Evolutionary conservation across 1,140 invertebrate species (phyloP), one percentile per base, ranked within the genome.

Genomic region (Drosophila guanche): DNA sequence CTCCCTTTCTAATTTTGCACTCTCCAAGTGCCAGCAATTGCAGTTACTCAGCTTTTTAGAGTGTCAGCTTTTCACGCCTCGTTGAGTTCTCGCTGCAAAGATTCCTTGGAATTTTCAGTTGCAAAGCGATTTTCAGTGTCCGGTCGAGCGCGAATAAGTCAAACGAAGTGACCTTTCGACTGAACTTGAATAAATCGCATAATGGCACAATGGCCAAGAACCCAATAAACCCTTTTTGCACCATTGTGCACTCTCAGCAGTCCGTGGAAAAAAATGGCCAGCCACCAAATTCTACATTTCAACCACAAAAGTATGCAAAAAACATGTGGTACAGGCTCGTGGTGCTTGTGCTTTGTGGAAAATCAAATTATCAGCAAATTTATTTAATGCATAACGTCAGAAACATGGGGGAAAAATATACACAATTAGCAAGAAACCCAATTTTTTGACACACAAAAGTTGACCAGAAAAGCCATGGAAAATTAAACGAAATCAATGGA

Each of bases 341-440:
- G 16, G 16, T 20, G 16, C 16, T 20, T 20, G 33, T 10, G 10
- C 10, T 51, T 56, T 68, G 66, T 27, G 66, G 51, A 56, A 69
- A 69, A 76, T 42, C 52, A 72, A 72, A 68, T 78, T 58, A 73
- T 78, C 52, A 51, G 48, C 54, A 79, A 68, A 54, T 67, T 57
- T 53, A 63, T 50, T 76, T 46, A 61, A 76, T 68, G 63, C 62
- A 51, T 54, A 78, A 60, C 55, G 55, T 45, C 29, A 14, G 65
- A 23, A 10, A 41, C 22, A 23, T 16, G 2, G 25, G 5, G 42
- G 5, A 20, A 29, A 67, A 40, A 53, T 23, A 50, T 23, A 54
- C 43, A 10, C 71, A 75, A 77, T 77, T 77, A 77, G 59, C 54
- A 14, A 27, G 33, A 7, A 4, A 4, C 4, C 3, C 33, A 42